phyloP scores from a whole-genome alignment of 2,113 vertebrate genomes.

The Cyanistes caeruleus region DNA sequence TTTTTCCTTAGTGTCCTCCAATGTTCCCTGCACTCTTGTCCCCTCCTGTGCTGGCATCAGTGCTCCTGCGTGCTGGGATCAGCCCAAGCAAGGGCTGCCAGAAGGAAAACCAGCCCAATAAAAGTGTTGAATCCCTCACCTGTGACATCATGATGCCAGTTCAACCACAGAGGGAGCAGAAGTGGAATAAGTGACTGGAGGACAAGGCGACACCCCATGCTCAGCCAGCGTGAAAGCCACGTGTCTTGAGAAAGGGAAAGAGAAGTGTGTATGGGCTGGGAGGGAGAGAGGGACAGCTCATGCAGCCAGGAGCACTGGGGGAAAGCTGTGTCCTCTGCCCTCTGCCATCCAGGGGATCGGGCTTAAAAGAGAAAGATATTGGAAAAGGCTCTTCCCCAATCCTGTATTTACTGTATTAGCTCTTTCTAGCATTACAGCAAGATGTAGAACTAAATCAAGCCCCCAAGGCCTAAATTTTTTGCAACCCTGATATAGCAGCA shows the following conservation, averaged over 20 bases:
- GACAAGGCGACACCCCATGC: too few species aligned
- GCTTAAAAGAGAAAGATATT: background rate
- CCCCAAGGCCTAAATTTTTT: background rate
- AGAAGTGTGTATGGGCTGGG: background rate
- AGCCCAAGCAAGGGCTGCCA: background rate
- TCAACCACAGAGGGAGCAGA: background rate
- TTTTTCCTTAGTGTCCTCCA: background rate
- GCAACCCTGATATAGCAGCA: background rate
- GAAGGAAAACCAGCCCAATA: background rate
- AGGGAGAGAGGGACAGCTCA: background rate
- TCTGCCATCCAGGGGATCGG: background rate
- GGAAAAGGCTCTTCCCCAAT: background rate
- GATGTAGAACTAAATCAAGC: background rate
- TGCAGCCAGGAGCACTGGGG: background rate
- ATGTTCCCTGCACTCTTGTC: fast-evolving
- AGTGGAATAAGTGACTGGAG: background rate
- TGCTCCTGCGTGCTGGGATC: background rate
- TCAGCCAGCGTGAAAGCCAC: background rate
- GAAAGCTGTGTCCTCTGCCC: background rate
- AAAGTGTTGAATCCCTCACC: background rate
- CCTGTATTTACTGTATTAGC: background rate
- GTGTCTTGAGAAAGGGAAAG: background rate
- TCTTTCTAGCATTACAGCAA: background rate
- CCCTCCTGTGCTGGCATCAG: background rate
- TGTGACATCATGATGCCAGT: fast-evolving